Base-by-base conservation (phyloP, 2,888 invertebrate species). In the Leptinotarsa haldemani region DNA sequence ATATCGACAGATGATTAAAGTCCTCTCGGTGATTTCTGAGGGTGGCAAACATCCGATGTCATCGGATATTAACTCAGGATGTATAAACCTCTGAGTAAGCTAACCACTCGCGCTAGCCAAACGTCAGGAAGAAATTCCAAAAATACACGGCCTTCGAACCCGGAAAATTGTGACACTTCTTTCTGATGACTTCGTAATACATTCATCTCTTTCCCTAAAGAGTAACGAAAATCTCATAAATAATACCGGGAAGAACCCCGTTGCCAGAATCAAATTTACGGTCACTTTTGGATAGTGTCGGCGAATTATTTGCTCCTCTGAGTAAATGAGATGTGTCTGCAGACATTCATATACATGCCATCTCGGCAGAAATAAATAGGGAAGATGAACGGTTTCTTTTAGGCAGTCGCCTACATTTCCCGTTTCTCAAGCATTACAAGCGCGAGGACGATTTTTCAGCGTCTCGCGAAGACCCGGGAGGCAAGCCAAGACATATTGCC, bases 281-380 rank as follows among this genome's bases (percentile, higher is more conserved):
- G 82, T 67, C 83, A 85, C 85, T 86, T 84, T 84, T 83, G 82
- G 82, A 88, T 88, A 89, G 89, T 89, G 89, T 88, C 88, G 86
- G 87, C 88, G 88, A 89, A 89, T 89, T 89, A 89, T 89, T 88
- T 88, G 76, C 70, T 73, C 70, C 69, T 63, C 40, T 63, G 74
- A 70, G 70, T 74, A 77, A 78, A 77, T 78, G 78, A 80, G 79
- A 80, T 73, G 89, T 89, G 89, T 88, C 88, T 88, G 82, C 84
- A 81, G 80, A 82, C 83, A 84, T 84, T 85, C 84, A 85, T 85
- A 85, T 85, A 85, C 85, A 85, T 85, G 85, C 86, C 86, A 85
- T 85, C 84, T 83, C 81, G 84, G 84, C 84, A 83, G 84, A 83
- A 85, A 87, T 86, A 86, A 86, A 86, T 86, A 84, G 85, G 82